Percentiles rank a stretch among this genome's conserved stretches.
Conservation (phyloP, 1,140 invertebrate species). For the Holcopasites calliopsidis region DNA sequence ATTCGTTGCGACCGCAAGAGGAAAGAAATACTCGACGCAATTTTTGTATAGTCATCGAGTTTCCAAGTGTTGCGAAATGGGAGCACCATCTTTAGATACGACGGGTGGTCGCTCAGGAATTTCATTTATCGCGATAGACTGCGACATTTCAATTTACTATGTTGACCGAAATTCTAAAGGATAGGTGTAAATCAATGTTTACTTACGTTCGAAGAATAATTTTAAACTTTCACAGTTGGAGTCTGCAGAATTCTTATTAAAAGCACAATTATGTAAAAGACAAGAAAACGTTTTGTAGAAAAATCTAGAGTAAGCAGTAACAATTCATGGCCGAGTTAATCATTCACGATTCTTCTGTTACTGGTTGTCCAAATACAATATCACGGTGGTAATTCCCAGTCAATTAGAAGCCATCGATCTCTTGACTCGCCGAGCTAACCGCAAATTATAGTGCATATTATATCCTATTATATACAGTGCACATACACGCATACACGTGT, state of each 20-base stretch:
- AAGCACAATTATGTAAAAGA: not conserved
- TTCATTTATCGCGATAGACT: not conserved
- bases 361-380: not conserved
- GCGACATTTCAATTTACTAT: too few species aligned
- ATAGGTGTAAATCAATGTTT: too few species aligned
- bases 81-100: not conserved
- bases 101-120: not conserved
- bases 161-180: too few species aligned
- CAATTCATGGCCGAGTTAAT: not conserved
- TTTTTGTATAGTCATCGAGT: not conserved
- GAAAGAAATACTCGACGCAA: not conserved
- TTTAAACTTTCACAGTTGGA: too few species aligned
- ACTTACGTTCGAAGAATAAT: too few species aligned
- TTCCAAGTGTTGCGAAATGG: not conserved
- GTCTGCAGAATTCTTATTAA: too few species aligned
- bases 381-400: conserved; percentile 17
- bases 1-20: too few species aligned
- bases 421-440: conserved; percentile 12
- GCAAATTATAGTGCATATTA: conserved; percentile 38
- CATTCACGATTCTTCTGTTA: not conserved
- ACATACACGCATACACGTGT: not conserved
- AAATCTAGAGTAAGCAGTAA: not conserved
- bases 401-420: conserved; percentile 38
- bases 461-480: not conserved
- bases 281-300: not conserved